These are phyloP conservation scores for Perca schrenkii DNA, from an alignment of 2,113 vertebrate species.

Conservation along the genomic window DNA sequence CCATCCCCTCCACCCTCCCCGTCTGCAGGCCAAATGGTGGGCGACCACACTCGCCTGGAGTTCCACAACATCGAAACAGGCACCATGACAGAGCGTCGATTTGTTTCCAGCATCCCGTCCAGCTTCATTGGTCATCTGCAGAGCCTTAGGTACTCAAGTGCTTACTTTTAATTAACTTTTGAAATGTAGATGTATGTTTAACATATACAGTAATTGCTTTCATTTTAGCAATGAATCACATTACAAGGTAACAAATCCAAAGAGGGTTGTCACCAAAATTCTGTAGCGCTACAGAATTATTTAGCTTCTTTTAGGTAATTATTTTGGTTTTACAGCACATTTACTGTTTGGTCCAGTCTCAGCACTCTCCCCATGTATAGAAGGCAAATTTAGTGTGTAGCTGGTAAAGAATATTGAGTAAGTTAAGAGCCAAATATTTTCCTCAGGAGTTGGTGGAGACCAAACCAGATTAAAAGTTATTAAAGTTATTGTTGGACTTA, in stretches of 20 bases:
- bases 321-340: not conserved
- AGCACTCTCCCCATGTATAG: not conserved
- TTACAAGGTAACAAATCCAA: not conserved
- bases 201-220: not conserved
- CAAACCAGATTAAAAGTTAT: not conserved
- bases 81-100: constrained; percentile 97
- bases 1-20: constrained; percentile 80
- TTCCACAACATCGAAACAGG: constrained; percentile 99
- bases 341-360: not conserved
- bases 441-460: not conserved
- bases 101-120: constrained; percentile 94
- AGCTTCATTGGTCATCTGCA: constrained; percentile 98
- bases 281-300: not conserved
- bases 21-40: constrained; percentile 94
- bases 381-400: not conserved
- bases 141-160: constrained; percentile 86
- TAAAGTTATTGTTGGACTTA: not conserved
- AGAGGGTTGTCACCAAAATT: not conserved
- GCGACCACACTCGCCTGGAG: constrained; percentile 98
- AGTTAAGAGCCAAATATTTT: not conserved
- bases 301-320: not conserved
- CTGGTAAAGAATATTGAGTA: not conserved
- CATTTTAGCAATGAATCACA: not conserved
- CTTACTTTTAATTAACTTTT: not conserved
- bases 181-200: not conserved